Percentiles rank a stretch among this genome's conserved stretches.
These are phyloP conservation scores for Petrocephalus sullivani DNA, from an alignment of 2,797 vertebrate genomes.

Conservation along the genomic window DNA sequence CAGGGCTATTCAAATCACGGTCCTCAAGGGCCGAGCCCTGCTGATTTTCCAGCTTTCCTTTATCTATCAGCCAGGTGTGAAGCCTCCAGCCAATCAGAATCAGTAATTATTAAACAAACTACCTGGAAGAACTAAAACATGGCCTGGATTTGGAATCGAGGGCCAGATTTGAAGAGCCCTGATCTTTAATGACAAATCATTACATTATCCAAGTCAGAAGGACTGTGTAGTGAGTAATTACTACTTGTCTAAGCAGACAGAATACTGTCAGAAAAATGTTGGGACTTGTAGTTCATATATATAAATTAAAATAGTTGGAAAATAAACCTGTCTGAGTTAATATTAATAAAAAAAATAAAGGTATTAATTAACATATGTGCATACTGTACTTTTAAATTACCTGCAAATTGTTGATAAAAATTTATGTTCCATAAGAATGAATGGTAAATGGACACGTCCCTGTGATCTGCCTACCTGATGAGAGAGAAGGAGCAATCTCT, in stretches of 20 bases:
- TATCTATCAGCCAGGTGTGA: no score
- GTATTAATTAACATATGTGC: not conserved
- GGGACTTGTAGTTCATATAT: not conserved
- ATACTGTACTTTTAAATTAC: not conserved
- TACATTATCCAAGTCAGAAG: not conserved
- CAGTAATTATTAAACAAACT: no score
- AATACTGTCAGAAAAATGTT: not conserved
- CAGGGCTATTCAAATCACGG: no score
- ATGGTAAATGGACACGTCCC: constrained; percentile 19
- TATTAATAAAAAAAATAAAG: not conserved
- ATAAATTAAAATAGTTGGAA: not conserved
- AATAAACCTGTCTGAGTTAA: not conserved
- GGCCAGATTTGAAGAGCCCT: no score
- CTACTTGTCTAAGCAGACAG: not conserved
- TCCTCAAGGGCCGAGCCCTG: no score
- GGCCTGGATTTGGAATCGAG: no score
- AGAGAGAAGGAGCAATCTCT: constrained; percentile 19
- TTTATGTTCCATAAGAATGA: constrained; percentile 54
- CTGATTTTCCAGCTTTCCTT: no score
- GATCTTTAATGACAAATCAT: not conserved
- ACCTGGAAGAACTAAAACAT: no score
- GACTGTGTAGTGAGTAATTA: not conserved
- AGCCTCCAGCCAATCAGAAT: no score
- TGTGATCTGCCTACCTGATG: not conserved
- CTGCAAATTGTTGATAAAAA: not conserved